phyloP scores from a whole-genome alignment of 2,113 vertebrate genomes.

The Otocyon megalotis region DNA sequence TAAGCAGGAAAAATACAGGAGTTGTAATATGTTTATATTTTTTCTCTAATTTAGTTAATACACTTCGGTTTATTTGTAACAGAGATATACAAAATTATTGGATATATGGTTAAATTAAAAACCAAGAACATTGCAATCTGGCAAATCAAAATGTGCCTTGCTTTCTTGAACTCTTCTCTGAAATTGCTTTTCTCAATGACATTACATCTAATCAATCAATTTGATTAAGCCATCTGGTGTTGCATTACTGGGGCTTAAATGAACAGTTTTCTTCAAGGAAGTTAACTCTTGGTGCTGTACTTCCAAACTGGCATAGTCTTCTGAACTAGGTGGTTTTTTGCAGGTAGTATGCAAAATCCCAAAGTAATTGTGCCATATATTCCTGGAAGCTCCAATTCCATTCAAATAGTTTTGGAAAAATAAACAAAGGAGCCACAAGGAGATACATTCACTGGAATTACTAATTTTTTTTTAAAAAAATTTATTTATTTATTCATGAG shows the following conservation, averaged over 20 bases:
- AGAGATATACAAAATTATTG: background rate
- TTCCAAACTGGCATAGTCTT: background rate
- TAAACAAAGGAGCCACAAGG: background rate
- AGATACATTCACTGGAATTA: too few species aligned
- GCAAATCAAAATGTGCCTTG: background rate
- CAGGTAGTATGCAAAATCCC: background rate
- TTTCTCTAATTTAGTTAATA: background rate
- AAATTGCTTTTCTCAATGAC: constrained; percentile 55
- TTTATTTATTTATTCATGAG: too few species aligned
- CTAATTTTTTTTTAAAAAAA: background rate
- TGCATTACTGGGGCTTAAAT: background rate
- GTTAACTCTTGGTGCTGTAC: background rate
- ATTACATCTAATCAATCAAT: constrained; percentile 33
- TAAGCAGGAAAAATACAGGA: background rate
- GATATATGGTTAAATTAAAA: background rate
- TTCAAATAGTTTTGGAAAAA: background rate
- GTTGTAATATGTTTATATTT: background rate
- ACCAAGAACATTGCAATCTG: background rate
- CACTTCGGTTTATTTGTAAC: background rate
- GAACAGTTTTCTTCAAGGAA: background rate
- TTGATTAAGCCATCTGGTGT: background rate
- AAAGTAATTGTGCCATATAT: background rate
- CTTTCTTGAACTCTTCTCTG: background rate
- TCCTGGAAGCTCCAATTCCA: background rate
- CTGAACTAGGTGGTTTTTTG: background rate